These are phyloP conservation scores for Synanthedon formicaeformis DNA, from an alignment of 2,888 invertebrate genomes.

Conservation along the genomic window DNA sequence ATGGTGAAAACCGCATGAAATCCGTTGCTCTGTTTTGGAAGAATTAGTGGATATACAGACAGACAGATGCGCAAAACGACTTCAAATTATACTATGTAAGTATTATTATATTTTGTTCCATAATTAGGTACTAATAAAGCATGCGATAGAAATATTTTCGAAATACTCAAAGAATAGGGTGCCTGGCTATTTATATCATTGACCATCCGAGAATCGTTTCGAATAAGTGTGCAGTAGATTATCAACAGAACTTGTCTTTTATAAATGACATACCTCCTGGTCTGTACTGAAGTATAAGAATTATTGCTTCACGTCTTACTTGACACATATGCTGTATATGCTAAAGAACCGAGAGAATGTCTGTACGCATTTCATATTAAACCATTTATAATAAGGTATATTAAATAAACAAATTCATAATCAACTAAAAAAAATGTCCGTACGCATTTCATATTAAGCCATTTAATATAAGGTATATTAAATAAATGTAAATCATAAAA, in stretches of 20 bases:
- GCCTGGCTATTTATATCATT: constrained; percentile 17
- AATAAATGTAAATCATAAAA: no score
- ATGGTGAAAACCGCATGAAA: no score
- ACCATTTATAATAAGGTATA: no score
- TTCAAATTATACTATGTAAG: no score
- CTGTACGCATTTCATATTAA: not conserved
- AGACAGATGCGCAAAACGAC: no score
- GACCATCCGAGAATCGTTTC: constrained; percentile 31
- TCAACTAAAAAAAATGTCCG: not conserved
- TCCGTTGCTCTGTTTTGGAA: no score
- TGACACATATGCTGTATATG: constrained; percentile 22
- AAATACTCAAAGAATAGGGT: constrained; percentile 7
- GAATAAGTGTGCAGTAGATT: constrained; percentile 36
- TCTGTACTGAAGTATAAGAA: constrained; percentile 32
- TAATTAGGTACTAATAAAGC: no score
- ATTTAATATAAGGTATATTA: no score
- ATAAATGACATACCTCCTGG: constrained; percentile 55
- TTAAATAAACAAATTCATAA: no score
- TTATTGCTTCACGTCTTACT: constrained; percentile 47
- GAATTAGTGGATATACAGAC: no score
- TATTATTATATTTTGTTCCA: no score
- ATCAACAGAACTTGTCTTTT: constrained; percentile 44
- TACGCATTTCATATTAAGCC: not conserved
- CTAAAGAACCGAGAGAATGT: not conserved
- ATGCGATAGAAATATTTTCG: not conserved